These are phyloP conservation scores for Epizoanthus stellaris DNA, from an alignment of 92 coral and sea anemone genomes.

Conservation along the genomic window DNA sequence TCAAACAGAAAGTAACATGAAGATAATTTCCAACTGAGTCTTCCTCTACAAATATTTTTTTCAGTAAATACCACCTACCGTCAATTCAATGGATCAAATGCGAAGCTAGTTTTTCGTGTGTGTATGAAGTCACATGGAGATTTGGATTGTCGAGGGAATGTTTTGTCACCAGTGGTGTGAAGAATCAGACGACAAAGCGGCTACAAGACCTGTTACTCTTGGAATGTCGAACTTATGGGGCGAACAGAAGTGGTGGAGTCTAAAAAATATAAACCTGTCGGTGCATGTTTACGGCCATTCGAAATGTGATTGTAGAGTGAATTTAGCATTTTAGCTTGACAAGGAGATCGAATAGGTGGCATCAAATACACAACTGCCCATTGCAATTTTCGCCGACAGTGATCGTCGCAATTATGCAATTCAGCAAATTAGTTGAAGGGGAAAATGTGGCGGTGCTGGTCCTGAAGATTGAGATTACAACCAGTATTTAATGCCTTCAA, in stretches of 20 bases:
- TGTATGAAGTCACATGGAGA: constrained; percentile 33
- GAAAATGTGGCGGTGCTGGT: background rate
- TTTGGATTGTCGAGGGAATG: constrained; percentile 45
- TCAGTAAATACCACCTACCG: constrained; percentile 22
- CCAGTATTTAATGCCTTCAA: background rate
- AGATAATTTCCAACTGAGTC: no score
- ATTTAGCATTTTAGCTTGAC: background rate
- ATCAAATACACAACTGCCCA: background rate
- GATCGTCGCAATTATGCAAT: background rate
- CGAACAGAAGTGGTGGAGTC: constrained; percentile 10
- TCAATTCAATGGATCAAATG: constrained; percentile 26
- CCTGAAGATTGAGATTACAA: background rate
- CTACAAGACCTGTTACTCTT: constrained; percentile 17
- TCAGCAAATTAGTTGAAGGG: constrained; percentile 16
- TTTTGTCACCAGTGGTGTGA: constrained; percentile 32
- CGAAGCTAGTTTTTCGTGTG: constrained; percentile 36
- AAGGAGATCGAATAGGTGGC: constrained; percentile 7
- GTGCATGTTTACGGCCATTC: constrained; percentile 4
- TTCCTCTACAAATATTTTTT: no score
- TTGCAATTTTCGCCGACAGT: background rate
- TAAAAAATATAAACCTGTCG: background rate
- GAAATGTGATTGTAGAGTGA: background rate
- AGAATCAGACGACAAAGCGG: constrained; percentile 36
- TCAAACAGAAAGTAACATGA: no score
- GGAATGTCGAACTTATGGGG: constrained; percentile 10